Percentiles rank a stretch among this genome's conserved stretches.
Evolutionary conservation across 2,888 invertebrate genomes (phyloP).

Genomic region (Hymenopus coronatus): DNA sequence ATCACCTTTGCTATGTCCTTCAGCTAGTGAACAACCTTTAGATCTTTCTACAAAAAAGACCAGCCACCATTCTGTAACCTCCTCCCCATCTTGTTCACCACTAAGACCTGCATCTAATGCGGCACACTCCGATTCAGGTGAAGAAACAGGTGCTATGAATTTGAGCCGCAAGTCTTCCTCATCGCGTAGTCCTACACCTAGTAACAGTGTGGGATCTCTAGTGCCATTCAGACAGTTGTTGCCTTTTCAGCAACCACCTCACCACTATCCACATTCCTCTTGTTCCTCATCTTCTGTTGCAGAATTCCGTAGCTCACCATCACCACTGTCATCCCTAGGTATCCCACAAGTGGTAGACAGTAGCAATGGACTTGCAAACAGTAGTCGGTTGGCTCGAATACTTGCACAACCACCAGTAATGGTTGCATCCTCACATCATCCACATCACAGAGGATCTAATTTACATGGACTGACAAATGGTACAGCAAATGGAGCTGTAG

Average conservation of each 20-base stretch:
- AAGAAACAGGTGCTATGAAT: slow-evolving; percentile 67
- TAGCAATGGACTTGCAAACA: slow-evolving; percentile 43
- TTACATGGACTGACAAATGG: slow-evolving; percentile 34
- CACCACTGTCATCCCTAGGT: slow-evolving; percentile 47
- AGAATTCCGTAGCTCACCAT: slow-evolving; percentile 53
- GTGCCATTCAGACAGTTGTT: slow-evolving; percentile 21
- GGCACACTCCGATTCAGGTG: slow-evolving; percentile 58
- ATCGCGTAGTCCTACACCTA: slow-evolving; percentile 59
- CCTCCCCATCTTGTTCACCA: slow-evolving; percentile 63
- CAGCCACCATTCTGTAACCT: slow-evolving; percentile 54
- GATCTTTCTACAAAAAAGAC: slow-evolving; percentile 83
- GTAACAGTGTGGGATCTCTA: slow-evolving; percentile 36
- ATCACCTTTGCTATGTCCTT: slow-evolving; percentile 13
- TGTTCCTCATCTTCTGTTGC: slow-evolving; percentile 50
- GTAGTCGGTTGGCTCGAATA: slow-evolving; percentile 51
- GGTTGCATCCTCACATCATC: slow-evolving; percentile 24
- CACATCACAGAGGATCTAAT: slow-evolving; percentile 43
- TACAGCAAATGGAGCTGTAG: slow-evolving; percentile 42
- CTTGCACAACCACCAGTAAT: slow-evolving; percentile 47
- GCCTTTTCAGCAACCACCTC: slow-evolving; percentile 48
- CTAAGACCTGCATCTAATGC: slow-evolving; percentile 56
- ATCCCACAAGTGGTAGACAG: slow-evolving; percentile 25
- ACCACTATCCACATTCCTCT: slow-evolving; percentile 50
- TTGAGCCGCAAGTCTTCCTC: slow-evolving; percentile 62
- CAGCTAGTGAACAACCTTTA: slow-evolving; percentile 70